These are phyloP conservation scores for Lates japonicus DNA, from an alignment of 2,797 vertebrate species.

Conservation along the genomic window DNA sequence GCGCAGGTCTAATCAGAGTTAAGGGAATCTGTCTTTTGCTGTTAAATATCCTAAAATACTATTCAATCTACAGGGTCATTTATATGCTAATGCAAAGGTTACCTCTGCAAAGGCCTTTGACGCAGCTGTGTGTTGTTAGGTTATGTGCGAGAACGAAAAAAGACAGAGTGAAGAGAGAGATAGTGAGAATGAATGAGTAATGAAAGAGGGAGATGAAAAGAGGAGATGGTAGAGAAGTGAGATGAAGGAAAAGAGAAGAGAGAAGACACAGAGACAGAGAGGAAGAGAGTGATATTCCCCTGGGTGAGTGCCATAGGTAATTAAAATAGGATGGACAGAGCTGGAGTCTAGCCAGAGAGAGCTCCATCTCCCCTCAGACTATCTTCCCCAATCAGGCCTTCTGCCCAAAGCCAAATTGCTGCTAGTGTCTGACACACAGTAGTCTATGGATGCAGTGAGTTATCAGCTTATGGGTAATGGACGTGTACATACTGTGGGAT, in stretches of 20 bases:
- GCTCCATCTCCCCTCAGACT: slow-evolving; percentile 76
- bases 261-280: slow-evolving; percentile 55
- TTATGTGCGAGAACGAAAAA: slow-evolving; percentile 33
- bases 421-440: slow-evolving; percentile 62
- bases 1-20: slow-evolving; percentile 75
- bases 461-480: slow-evolving; percentile 59
- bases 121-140: slow-evolving; percentile 61
- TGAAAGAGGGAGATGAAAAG: slow-evolving; percentile 48
- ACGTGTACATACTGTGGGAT: slow-evolving; percentile 20
- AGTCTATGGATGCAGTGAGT: slow-evolving; percentile 55
- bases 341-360: slow-evolving; percentile 79
- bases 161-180: slow-evolving; percentile 7
- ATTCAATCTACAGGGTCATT: slow-evolving; percentile 86
- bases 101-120: slow-evolving; percentile 78
- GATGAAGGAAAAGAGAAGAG: slow-evolving; percentile 57
- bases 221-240: slow-evolving; percentile 45
- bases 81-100: slow-evolving; percentile 89
- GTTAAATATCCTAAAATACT: slow-evolving; percentile 86
- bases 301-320: slow-evolving; percentile 81
- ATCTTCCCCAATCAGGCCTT: slow-evolving; percentile 75
- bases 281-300: slow-evolving; percentile 73
- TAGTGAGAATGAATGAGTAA: slow-evolving; percentile 40
- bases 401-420: slow-evolving; percentile 70
- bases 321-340: slow-evolving; percentile 85
- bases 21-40: slow-evolving; percentile 81